Conservation (phyloP, 2,888 invertebrate species). For the Nemoura dubitans region DNA sequence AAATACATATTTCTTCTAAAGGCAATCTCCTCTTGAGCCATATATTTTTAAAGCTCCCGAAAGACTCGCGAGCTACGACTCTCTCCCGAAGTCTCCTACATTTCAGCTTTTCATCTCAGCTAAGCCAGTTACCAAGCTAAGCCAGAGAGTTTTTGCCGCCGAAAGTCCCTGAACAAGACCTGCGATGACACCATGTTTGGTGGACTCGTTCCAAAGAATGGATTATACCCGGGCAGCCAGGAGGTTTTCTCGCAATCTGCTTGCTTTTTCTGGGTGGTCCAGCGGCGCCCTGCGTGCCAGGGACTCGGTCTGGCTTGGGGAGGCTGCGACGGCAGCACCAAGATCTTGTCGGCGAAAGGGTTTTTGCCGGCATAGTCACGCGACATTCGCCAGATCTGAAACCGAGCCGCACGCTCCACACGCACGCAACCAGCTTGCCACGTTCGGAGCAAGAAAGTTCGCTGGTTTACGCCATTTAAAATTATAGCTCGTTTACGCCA, state of each 20-base stretch:
- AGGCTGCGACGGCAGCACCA: slow-evolving; percentile 1
- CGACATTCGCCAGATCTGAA: slow-evolving; percentile 1
- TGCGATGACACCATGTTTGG: slow-evolving; percentile 3
- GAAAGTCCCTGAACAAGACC: background rate
- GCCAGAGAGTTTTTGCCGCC: background rate
- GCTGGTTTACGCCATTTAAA: background rate
- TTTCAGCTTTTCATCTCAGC: background rate
- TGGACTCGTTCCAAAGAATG: background rate
- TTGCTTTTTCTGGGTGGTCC: slow-evolving; percentile 27
- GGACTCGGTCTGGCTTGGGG: background rate
- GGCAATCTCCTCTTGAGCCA: background rate
- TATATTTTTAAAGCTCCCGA: background rate
- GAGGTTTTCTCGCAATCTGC: background rate
- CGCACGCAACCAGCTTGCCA: background rate
- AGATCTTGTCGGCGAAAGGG: slow-evolving; percentile 31
- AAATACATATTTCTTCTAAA: slow-evolving; percentile 12
- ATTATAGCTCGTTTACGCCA: background rate
- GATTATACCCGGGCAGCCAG: background rate
- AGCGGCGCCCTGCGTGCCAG: background rate
- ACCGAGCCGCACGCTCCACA: background rate
- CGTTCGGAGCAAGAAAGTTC: too few species aligned
- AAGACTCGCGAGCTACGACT: background rate
- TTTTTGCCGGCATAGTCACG: slow-evolving; percentile 20
- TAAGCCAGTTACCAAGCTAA: background rate
- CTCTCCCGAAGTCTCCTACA: background rate